Evolutionary conservation across 1,140 invertebrate genomes (phyloP), one percentile per base, ranked within the genome.

Genomic region (Calliopsis andreniformis): DNA sequence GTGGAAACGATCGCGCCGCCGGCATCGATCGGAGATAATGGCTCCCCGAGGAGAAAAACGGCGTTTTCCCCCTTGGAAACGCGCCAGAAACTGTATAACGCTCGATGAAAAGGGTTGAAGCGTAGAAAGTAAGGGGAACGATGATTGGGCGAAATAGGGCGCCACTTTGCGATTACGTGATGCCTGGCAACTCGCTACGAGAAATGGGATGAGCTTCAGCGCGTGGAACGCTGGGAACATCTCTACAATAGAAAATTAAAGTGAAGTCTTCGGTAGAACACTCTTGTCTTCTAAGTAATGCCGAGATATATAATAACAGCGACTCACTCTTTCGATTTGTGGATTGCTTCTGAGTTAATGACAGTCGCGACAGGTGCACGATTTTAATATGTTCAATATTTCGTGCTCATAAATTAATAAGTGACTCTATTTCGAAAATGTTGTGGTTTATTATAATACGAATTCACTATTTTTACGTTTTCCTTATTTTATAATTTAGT

Each of bases 1-100:
- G 75, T 62, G 79, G 43, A 81, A 81, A 76, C 68, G 79, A 82
- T 82, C 69, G 80, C 72, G 63, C 51, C 20, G 56, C 55, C 67
- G 62, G 51, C 66, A 78, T 82, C 79, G 80, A 82, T 72, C 42
- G 73, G 49, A 70, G 61, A 82, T 82, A 82, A 82, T 78, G 61
- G 79, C 53, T 28, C 43, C 58, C 49, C 62, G 47, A 35, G 45
- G 49, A 70, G 75, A 78, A 68, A 70, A 80, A 58, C 62, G 75
- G 45, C 28, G 62, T 78, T 80, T 66, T 72, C 73, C 67, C 62
- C 23, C 47, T 32, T 63, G 73, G 45, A 76, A 43, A 68, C 67
- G 51, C 49, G 56, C 59, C 68, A 35, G 67, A 82, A 82, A 72
- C 67, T 32, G 56, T 30, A n/a, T n/a, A n/a, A n/a, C 56, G 56